These are phyloP conservation scores for Aleiodes alternator DNA, from an alignment of 2,888 invertebrate genomes.

Conservation along the genomic window DNA sequence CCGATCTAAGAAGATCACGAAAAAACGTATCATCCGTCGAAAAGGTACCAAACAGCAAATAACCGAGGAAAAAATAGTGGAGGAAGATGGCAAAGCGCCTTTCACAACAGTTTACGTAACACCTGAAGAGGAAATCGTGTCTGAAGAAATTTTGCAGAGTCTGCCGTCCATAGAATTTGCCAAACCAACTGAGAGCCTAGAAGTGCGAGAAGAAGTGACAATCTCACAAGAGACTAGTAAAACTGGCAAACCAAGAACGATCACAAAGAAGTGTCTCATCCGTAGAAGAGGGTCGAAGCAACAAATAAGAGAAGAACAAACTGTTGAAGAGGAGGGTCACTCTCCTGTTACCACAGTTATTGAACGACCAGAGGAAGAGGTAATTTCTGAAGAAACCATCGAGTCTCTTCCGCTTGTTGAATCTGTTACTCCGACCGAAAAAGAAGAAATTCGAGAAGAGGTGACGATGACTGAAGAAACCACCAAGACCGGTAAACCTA, in stretches of 20 bases:
- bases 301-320: conserved; percentile 53
- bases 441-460: conserved; percentile 63
- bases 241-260: conserved; percentile 67
- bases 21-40: conserved; percentile 73
- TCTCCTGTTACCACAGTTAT: conserved; percentile 71
- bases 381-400: conserved; percentile 60
- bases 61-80: conserved; percentile 70
- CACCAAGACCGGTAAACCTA: conserved; percentile 59
- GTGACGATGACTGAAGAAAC: conserved; percentile 52
- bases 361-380: conserved; percentile 70
- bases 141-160: conserved; percentile 47
- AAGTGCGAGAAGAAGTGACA: conserved; percentile 59
- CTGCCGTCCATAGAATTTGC: conserved; percentile 35
- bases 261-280: conserved; percentile 73
- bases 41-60: conserved; percentile 65
- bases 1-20: conserved; percentile 66
- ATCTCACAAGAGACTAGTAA: conserved; percentile 65
- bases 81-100: conserved; percentile 75
- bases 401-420: conserved; percentile 43
- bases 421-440: conserved; percentile 67
- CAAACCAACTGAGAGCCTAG: conserved; percentile 72
- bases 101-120: conserved; percentile 71
- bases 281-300: conserved; percentile 68
- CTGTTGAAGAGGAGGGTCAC: conserved; percentile 73
- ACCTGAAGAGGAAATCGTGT: conserved; percentile 57